Base-by-base conservation (phyloP, 30 jellyfish, hydroid and myxozoan genomes). In the Phacellophora camtschatica region DNA sequence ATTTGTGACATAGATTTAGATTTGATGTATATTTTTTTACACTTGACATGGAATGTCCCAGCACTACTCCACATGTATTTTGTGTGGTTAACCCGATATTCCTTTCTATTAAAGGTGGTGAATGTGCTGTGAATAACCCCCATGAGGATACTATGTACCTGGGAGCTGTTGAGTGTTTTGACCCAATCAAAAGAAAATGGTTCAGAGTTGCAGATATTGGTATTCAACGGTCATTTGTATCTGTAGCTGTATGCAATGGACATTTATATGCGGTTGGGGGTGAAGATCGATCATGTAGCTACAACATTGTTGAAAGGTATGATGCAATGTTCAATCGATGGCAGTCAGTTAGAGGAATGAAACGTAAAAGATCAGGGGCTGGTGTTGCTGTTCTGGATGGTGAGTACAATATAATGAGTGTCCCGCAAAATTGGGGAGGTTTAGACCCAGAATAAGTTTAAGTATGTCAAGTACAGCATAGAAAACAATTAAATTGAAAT, bases 201-300 rank as follows among this genome's bases (percentile, higher is more conserved):
- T 78, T 66, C 49, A 39, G 90, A 32, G 95, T 90, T 35, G 96
- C 96, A 7, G 98, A 90, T 50, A 57, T 90, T 36, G 94, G 96
- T 22, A 62, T 78, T 8, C 95, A 92, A 32, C 66, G 98, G 25
- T 90, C 98, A 7, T 90, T 90, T 79, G 98, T 90, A 1, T 90
- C 98, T 43, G 98, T 85, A 13, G 89, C 89, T n/a, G 98, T 84
- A 18, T 90, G 98, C 82, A 67, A 68, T 83, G 95, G 98, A 2
- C n/a, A 66, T 28, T 42, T 90, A 62, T 90, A 90, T 71, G 96
- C 98, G 11, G 63, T 90, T 45, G 98, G 98, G 0, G 98, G 98
- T 28, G 98, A 90, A 55, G 98, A 90, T 74, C 83, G 95, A 3
- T 33, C 94, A 34, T 90, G 88, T 24, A 90, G 98, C 65, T 90